Percentiles rank a stretch among this genome's conserved stretches.
Evolutionary conservation across 2,888 invertebrate genomes (phyloP).

Genomic region (Limnephilus lunatus): DNA sequence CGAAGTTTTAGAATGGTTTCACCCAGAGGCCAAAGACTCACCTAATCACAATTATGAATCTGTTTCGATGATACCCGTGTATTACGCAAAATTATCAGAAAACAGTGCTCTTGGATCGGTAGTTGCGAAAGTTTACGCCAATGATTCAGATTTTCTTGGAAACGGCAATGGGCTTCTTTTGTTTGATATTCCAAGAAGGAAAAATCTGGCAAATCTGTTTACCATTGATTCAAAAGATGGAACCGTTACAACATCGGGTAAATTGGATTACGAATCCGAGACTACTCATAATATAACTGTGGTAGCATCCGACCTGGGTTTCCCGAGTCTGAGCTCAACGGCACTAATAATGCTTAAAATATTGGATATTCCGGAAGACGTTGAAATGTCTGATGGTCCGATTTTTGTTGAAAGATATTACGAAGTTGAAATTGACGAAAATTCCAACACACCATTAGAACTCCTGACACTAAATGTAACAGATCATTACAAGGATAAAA

Average conservation of each 20-base stretch:
- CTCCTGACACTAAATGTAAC: slow-evolving; percentile 87
- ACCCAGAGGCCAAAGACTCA: slow-evolving; percentile 74
- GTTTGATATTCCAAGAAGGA: slow-evolving; percentile 84
- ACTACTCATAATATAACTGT: slow-evolving; percentile 85
- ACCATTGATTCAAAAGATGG: slow-evolving; percentile 92
- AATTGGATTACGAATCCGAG: slow-evolving; percentile 84
- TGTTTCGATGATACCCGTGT: slow-evolving; percentile 82
- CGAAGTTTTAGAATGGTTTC: slow-evolving; percentile 76
- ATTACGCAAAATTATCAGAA: slow-evolving; percentile 85
- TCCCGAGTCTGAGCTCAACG: slow-evolving; percentile 88
- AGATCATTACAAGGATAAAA: slow-evolving; percentile 80
- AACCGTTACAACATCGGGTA: slow-evolving; percentile 84
- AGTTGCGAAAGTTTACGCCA: slow-evolving; percentile 87
- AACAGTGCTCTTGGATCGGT: slow-evolving; percentile 86
- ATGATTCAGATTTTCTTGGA: slow-evolving; percentile 89
- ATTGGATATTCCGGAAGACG: slow-evolving; percentile 81
- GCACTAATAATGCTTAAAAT: slow-evolving; percentile 84
- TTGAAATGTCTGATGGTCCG: slow-evolving; percentile 73
- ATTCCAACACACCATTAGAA: slow-evolving; percentile 85
- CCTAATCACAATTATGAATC: slow-evolving; percentile 77
- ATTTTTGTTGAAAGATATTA: slow-evolving; percentile 85
- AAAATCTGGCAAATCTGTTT: slow-evolving; percentile 81
- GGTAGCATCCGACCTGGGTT: slow-evolving; percentile 90
- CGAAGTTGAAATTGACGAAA: slow-evolving; percentile 90
- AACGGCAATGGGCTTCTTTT: slow-evolving; percentile 92